Evolutionary conservation across 2,113 vertebrate species (phyloP).

Genomic region (Festucalex cinctus): DNA sequence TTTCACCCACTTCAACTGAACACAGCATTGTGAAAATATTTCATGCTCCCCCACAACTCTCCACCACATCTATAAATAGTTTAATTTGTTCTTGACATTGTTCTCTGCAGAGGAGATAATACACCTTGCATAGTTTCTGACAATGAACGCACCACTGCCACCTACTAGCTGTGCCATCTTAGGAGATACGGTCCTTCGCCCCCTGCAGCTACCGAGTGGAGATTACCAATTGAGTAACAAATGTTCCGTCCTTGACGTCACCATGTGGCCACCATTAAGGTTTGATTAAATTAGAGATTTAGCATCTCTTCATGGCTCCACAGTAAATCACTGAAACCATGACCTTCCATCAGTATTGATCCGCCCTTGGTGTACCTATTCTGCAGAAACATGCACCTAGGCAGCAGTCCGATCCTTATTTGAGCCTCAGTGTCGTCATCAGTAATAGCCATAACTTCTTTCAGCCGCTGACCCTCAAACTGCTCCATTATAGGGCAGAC

Average conservation of each 20-base stretch:
- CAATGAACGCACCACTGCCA: too few relatives aligned
- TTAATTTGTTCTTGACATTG: too few relatives aligned
- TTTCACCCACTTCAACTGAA: too few relatives aligned
- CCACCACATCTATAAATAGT: too few relatives aligned
- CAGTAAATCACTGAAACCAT: conserved; percentile 29
- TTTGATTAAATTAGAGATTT: conserved; percentile 22
- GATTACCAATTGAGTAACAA: background rate
- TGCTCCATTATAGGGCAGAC: conserved; percentile 28
- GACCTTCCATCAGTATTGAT: conserved; percentile 30
- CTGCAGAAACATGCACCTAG: background rate
- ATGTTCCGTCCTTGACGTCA: background rate
- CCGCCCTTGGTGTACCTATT: conserved; percentile 13
- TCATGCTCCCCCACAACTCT: too few relatives aligned
- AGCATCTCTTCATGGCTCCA: conserved; percentile 5
- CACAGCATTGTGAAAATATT: too few relatives aligned
- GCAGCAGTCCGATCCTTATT: conserved; percentile 17
- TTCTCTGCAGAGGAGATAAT: too few relatives aligned
- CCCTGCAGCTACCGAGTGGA: background rate
- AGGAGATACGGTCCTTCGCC: background rate
- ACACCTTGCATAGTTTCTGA: too few relatives aligned
- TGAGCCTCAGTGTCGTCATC: conserved; percentile 11
- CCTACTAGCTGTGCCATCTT: background rate
- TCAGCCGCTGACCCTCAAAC: conserved; percentile 18
- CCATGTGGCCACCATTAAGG: background rate
- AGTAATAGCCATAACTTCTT: conserved; percentile 21